Base-by-base conservation (phyloP, 2,113 vertebrate genomes). In the Calyptommatus sinebrachiatus region DNA sequence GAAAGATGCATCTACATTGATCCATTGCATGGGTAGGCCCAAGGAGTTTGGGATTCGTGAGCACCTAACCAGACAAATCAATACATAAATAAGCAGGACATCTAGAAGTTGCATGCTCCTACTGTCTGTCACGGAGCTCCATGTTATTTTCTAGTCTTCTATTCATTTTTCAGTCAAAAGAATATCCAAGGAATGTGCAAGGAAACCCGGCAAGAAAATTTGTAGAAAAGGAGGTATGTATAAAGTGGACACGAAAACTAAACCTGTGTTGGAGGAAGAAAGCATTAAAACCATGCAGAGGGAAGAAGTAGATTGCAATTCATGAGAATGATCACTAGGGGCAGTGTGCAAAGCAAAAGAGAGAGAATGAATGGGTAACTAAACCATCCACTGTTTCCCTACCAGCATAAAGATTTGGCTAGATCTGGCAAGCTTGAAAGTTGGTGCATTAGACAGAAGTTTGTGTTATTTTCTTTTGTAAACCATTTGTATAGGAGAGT, bases 161-260 rank as follows among this genome's bases (percentile, higher is more conserved):
- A 99, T 99, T 99, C 98, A 98, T 97, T 99, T 99, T 99, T 96
- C 98, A 99, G 98, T 99, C 96, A 99, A 99, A 99, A 99, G 98
- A 99, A 99, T 99, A 98, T 99, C 98, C 97, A 99, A 99, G 98
- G 98, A 99, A 99, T 99, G 98, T 99, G 97, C 97, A 96, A 98
- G 98, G 94, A 99, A 99, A 97, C 98, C 98, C 95, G 98, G 98
- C 97, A 99, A 99, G 98, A 99, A 99, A 99, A 99, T 99, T 95
- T 99, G 98, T 99, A 99, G 97, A 98, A 98, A 99, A 99, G 98
- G 96, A 99, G 98, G 98, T 99, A 99, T 99, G 98, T 99, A 99
- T 98, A 95, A 93, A 95, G 95, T 94, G 93, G 86, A 90, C 84
- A 66, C 28, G 4, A 83, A 88, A 90, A 75, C 22, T 5, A 76